Percentiles rank a stretch among this genome's conserved stretches.
Conservation (phyloP, 2,888 invertebrate species). For the Dasysyrphus tricinctus region DNA sequence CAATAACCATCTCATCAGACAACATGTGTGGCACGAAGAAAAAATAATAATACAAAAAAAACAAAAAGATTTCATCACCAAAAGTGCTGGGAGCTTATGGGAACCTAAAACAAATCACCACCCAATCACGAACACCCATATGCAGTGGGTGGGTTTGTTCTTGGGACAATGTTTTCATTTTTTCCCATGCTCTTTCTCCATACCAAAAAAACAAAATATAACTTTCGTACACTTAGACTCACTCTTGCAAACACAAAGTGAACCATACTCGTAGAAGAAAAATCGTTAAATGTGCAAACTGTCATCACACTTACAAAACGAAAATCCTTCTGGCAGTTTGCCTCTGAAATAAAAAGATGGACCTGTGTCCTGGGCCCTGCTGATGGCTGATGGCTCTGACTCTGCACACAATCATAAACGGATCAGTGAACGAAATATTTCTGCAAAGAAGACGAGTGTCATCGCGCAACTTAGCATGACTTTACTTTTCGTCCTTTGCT, state of each 20-base stretch:
- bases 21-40: slow-evolving; percentile 39
- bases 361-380: slow-evolving; percentile 6
- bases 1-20: slow-evolving; percentile 36
- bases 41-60: background rate
- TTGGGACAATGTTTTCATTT: background rate
- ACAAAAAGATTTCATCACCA: slow-evolving; percentile 41
- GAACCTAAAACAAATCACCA: slow-evolving; percentile 56
- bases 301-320: slow-evolving; percentile 58
- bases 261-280: slow-evolving; percentile 39
- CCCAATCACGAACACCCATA: background rate
- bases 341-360: slow-evolving; percentile 12
- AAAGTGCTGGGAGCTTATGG: slow-evolving; percentile 17
- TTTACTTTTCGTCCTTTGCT: slow-evolving; percentile 40
- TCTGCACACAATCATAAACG: slow-evolving; percentile 64
- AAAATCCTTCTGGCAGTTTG: slow-evolving; percentile 41
- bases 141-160: background rate
- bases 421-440: slow-evolving; percentile 65
- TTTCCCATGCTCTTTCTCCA: slow-evolving; percentile 6
- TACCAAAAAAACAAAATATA: slow-evolving; percentile 1
- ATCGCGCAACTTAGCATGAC: slow-evolving; percentile 50
- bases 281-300: slow-evolving; percentile 69
- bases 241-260: slow-evolving; percentile 11
- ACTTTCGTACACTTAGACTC: background rate
- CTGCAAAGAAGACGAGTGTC: slow-evolving; percentile 56
- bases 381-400: background rate